A percentile compares a stretch with the other conserved stretches of the same genome.
phyloP scores from a whole-genome alignment of 2,888 invertebrate species.

The Bhutanitis thaidina region DNA sequence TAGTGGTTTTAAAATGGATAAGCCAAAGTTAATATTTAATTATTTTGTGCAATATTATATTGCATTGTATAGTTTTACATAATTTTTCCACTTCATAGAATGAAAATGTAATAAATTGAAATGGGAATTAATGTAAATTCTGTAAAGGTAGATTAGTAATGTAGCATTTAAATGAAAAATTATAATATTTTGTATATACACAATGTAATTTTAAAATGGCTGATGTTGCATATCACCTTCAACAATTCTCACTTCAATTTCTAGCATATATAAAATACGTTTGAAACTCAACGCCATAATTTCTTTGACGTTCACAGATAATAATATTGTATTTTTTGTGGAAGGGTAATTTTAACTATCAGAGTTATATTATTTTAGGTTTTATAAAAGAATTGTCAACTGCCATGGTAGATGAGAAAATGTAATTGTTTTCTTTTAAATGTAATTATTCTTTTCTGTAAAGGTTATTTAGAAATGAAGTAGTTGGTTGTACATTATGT shows the following conservation, averaged over 20 bases:
- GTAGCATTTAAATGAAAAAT: conserved; percentile 52
- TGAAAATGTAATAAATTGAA: conserved; percentile 50
- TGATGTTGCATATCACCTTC: conserved; percentile 46
- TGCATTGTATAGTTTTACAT: conserved; percentile 72
- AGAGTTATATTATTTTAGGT: conserved; percentile 42
- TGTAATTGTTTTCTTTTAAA: conserved; percentile 24
- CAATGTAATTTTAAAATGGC: conserved; percentile 39
- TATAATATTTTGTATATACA: conserved; percentile 59
- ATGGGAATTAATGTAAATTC: conserved; percentile 68
- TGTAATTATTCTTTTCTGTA: conserved; percentile 17
- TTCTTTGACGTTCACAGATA: conserved; percentile 29
- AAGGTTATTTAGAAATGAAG: conserved; percentile 22
- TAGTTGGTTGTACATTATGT: conserved; percentile 26
- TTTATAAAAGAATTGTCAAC: conserved; percentile 34
- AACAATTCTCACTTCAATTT: conserved; percentile 33
- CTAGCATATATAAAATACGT: conserved; percentile 21
- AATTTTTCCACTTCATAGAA: conserved; percentile 50
- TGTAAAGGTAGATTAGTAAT: conserved; percentile 63
- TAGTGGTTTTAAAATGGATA: conserved; percentile 64
- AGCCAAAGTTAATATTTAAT: conserved; percentile 77
- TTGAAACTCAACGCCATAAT: conserved; percentile 17
- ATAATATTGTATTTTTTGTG: conserved; percentile 41
- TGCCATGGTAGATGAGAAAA: conserved; percentile 41
- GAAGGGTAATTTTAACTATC: conserved; percentile 67
- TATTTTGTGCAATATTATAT: conserved; percentile 74